A percentile compares a stretch with the other conserved stretches of the same genome.
These are phyloP conservation scores for Macrobrachium rosenbergii DNA, from an alignment of 1,140 invertebrate genomes.

Conservation along the genomic window DNA sequence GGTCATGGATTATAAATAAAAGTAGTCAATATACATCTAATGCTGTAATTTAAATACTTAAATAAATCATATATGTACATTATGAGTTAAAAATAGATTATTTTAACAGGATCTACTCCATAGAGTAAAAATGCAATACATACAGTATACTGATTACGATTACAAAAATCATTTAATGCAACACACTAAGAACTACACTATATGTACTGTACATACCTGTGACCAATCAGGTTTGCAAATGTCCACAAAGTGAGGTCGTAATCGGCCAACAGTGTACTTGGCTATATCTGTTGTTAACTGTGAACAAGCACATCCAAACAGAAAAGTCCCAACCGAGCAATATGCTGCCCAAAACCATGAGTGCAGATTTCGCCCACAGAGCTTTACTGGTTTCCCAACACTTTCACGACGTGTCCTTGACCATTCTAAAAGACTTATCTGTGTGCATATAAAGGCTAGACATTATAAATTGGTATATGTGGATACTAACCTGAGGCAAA, in stretches of 20 bases:
- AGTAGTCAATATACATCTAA: too few relatives aligned
- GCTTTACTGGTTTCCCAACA: slow-evolving; percentile 50
- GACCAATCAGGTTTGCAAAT: slow-evolving; percentile 72
- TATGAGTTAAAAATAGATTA: too few relatives aligned
- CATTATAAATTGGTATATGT: too few relatives aligned
- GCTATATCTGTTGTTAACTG: slow-evolving; percentile 73
- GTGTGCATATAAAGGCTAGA: neutral
- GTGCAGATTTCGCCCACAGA: slow-evolving; percentile 38
- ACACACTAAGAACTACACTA: neutral
- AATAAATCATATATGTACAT: too few relatives aligned
- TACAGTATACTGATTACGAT: too few relatives aligned
- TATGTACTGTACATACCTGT: slow-evolving; percentile 33
- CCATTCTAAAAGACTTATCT: slow-evolving; percentile 63
- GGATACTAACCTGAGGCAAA: too few relatives aligned
- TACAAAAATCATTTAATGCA: neutral
- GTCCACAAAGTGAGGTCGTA: slow-evolving; percentile 75
- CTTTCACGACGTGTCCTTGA: slow-evolving; percentile 29
- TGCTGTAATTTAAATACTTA: too few relatives aligned
- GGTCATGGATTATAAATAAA: too few relatives aligned
- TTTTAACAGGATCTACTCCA: too few relatives aligned
- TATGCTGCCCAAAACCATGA: slow-evolving; percentile 66
- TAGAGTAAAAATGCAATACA: too few relatives aligned
- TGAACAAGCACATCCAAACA: slow-evolving; percentile 71
- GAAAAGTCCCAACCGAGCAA: slow-evolving; percentile 68
- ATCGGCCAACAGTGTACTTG: slow-evolving; percentile 75